Evolutionary conservation across 2,888 invertebrate genomes (phyloP), one percentile per base, ranked within the genome.

Genomic region (Erebia ligea): DNA sequence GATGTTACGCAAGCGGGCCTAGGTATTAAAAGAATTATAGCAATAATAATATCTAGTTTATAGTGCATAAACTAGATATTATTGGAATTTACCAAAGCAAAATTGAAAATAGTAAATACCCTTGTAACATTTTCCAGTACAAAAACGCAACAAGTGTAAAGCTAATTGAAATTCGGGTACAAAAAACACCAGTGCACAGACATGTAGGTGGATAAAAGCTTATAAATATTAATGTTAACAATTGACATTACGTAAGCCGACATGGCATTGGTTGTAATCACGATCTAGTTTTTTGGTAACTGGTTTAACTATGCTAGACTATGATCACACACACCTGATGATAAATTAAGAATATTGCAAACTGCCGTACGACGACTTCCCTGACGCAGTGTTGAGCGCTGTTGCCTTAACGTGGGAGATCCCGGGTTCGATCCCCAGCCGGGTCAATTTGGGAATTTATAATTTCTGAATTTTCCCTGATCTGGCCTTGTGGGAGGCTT

Each of bases 201-300:
- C 62, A 62, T 17, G 45, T 62, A 69, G 64, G 48, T 57, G 45
- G 48, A 48, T 50, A 58, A 64, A 13, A 66, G 54, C 65, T 56
- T 67, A 71, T 71, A 54, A 70, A 70, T 69, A 73, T 67, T 70
- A 70, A 70, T 73, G 50, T 50, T 70, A 67, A 70, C 64, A 73
- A 73, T 65, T 65, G 64, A 50, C 40, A 70, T 70, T 73, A 70
- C 67, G 70, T 67, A 70, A 73, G 58, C 64, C 17, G 40, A 54
- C 64, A 64, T 64, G 64, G 40, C 52, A 40, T 54, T 64, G 52
- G 34, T 64, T 64, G 64, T 64, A 52, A 64, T 64, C 54, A 64
- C 21, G 62, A 62, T 48, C 62, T 64, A 34, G 64, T 64, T 64
- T 52, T 62, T 64, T 62, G 42, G 11, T 19, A 45, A 62, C 62